Evolutionary conservation across 1,140 invertebrate genomes (phyloP).

Genomic region (Pogonognathellus flavescens): DNA sequence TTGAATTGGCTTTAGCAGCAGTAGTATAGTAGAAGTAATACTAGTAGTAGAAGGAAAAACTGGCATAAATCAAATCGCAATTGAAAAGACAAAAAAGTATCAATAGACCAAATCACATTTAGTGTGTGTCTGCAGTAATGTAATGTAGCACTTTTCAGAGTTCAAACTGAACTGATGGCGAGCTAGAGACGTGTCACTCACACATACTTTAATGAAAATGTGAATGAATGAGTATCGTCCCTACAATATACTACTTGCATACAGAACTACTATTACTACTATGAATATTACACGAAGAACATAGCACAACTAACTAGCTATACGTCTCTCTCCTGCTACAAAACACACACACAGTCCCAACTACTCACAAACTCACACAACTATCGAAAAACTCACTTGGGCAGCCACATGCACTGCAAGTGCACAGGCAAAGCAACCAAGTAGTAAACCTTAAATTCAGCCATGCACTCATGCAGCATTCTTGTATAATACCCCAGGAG

Average conservation of each 20-base stretch:
- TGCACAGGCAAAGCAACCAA: conserved; percentile 3
- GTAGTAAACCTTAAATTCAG: conserved; percentile 37
- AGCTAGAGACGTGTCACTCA: conserved; percentile 40
- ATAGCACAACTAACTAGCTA: background rate
- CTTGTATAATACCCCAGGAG: conserved; percentile 27
- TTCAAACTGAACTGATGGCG: conserved; percentile 17
- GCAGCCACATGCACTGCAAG: conserved; percentile 30
- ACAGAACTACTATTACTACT: too few relatives aligned
- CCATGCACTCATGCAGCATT: conserved; percentile 45
- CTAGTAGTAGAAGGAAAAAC: conserved; percentile 27
- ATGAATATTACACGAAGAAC: background rate
- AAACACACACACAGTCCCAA: background rate
- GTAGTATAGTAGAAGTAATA: conserved; percentile 4
- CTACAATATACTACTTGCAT: background rate
- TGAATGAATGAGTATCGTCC: conserved; percentile 35
- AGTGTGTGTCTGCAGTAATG: background rate
- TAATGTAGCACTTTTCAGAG: conserved; percentile 6
- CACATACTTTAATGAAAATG: conserved; percentile 38
- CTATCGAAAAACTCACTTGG: conserved; percentile 38
- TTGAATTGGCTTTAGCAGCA: background rate
- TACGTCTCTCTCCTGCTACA: background rate
- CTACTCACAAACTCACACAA: background rate
- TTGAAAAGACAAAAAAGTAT: conserved; percentile 40
- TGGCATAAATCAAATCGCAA: conserved; percentile 30
- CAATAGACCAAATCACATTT: conserved; percentile 31